A percentile compares a stretch with the other conserved stretches of the same genome.
phyloP scores from a whole-genome alignment of 2,113 vertebrate genomes.

The Neodon shergylaensis region DNA sequence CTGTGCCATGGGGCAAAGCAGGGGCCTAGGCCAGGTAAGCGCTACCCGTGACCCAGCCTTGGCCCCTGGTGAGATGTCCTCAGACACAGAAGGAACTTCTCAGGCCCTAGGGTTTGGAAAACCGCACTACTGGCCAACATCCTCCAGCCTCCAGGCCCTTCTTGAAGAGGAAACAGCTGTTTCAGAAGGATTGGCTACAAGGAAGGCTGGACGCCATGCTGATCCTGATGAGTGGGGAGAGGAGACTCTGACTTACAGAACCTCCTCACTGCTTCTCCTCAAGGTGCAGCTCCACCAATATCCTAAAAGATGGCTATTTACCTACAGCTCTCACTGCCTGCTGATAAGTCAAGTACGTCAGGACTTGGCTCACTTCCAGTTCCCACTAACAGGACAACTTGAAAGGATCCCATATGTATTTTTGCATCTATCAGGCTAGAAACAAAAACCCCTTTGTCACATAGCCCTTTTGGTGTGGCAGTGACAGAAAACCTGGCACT shows the following conservation, averaged over 20 bases:
- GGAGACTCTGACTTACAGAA: neutral
- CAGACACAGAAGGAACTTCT: neutral
- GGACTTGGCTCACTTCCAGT: neutral
- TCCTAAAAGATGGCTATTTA: fast-evolving
- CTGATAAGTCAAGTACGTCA: neutral
- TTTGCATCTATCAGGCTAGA: neutral
- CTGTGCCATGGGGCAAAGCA: neutral
- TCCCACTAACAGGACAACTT: neutral
- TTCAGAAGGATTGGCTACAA: neutral
- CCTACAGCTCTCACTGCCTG: neutral
- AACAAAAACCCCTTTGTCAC: neutral
- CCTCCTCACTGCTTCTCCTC: neutral
- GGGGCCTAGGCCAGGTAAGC: neutral
- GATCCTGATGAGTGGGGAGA: too few species aligned
- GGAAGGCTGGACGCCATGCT: neutral
- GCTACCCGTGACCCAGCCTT: neutral
- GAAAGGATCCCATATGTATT: too few species aligned
- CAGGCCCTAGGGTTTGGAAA: neutral
- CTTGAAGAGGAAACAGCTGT: neutral
- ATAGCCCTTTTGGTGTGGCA: neutral
- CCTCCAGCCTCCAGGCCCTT: neutral
- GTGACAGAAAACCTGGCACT: neutral
- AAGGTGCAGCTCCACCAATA: neutral
- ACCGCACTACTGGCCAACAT: neutral
- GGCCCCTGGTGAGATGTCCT: neutral